A percentile compares a stretch with the other conserved stretches of the same genome.
phyloP scores from a whole-genome alignment of 2,797 vertebrate genomes.

The Peromyscus eremicus region DNA sequence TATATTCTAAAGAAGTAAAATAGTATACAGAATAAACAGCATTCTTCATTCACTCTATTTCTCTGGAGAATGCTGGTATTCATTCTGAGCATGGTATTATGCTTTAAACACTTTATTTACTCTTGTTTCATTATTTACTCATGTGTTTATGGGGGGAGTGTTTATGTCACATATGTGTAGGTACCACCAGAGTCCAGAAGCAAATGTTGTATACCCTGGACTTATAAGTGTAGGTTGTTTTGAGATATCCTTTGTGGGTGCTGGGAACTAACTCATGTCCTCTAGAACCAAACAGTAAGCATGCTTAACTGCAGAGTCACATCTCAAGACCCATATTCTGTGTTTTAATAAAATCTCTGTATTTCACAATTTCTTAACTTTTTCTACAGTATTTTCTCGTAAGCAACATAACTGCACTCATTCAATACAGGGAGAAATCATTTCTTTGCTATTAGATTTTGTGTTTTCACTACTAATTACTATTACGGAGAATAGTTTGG shows the following conservation, averaged over 20 bases:
- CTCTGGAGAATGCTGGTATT: neutral
- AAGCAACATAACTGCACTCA: neutral
- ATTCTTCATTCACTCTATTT: neutral
- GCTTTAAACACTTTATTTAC: neutral
- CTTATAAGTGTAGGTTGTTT: neutral
- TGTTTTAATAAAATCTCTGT: neutral
- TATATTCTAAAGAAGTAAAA: neutral
- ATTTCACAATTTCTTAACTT: slow-evolving; percentile 12
- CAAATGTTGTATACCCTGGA: neutral
- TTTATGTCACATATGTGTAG: neutral
- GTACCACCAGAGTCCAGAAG: neutral
- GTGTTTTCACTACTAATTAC: neutral
- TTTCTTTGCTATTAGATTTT: neutral
- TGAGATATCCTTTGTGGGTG: too few species aligned
- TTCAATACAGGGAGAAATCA: neutral
- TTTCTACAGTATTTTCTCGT: neutral
- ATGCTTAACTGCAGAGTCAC: neutral
- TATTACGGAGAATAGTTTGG: neutral
- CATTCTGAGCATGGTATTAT: neutral
- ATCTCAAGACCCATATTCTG: neutral
- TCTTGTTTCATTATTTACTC: neutral
- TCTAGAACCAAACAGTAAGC: neutral
- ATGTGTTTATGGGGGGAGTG: neutral
- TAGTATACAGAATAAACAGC: neutral
- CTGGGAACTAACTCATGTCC: neutral